Evolutionary conservation across 2,113 vertebrate species (phyloP).

Genomic region (Alligator mississippiensis): DNA sequence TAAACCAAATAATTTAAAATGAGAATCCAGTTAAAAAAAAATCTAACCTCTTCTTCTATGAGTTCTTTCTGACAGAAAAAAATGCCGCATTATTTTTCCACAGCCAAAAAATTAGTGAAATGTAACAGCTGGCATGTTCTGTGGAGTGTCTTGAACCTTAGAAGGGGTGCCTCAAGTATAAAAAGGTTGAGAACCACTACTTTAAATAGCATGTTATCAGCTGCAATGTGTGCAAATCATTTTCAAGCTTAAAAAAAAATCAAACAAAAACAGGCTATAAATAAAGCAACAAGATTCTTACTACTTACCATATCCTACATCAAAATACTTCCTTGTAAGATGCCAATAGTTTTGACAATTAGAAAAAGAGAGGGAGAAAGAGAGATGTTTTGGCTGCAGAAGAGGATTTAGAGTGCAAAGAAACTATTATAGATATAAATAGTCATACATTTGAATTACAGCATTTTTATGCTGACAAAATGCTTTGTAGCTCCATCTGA

Average conservation of each 20-base stretch:
- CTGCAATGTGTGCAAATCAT: not conserved
- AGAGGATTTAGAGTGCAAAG: constrained; percentile 11
- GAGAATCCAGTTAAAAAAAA: no score
- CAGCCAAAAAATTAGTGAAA: no score
- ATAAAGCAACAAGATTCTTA: not conserved
- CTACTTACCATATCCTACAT: not conserved
- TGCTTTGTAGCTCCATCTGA: constrained; percentile 13
- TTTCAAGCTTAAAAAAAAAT: not conserved
- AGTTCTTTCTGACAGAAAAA: no score
- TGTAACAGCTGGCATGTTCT: no score
- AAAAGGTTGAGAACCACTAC: no score
- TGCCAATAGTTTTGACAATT: constrained; percentile 25
- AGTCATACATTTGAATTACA: constrained; percentile 46
- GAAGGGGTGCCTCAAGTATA: no score
- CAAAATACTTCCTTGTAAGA: not conserved
- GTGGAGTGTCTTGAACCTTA: no score
- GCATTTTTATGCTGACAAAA: constrained; percentile 22
- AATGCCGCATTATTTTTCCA: no score
- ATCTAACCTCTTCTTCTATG: no score
- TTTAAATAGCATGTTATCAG: not conserved
- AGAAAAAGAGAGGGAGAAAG: constrained; percentile 19
- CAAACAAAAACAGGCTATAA: not conserved
- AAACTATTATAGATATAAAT: not conserved
- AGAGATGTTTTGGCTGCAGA: not conserved
- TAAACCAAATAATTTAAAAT: no score